Conservation (phyloP, 2,113 vertebrate genomes). For the Megaceryle torquata region DNA sequence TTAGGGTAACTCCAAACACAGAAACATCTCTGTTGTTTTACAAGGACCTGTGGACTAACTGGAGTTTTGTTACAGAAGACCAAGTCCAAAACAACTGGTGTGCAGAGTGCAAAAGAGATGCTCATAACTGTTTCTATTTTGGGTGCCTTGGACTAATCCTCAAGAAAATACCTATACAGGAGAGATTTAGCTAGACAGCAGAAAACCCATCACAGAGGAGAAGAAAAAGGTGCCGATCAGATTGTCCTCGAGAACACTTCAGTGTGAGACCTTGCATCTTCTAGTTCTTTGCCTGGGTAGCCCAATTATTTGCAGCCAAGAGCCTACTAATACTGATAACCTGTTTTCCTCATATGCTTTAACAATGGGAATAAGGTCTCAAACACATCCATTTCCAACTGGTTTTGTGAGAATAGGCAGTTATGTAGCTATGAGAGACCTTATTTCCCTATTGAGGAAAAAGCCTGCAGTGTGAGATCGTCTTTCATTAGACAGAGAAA, state of each 20-base stretch:
- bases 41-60: not conserved
- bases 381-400: not conserved
- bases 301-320: not conserved
- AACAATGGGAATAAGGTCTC: not conserved
- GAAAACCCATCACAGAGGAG: not conserved
- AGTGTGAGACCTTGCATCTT: not conserved
- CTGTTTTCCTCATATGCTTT: not conserved
- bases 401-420: not conserved
- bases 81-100: not conserved
- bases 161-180: not conserved
- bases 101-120: not conserved
- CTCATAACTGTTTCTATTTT: not conserved
- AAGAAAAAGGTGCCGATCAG: not conserved
- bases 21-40: not conserved
- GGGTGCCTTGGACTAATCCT: not conserved
- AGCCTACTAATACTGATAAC: not conserved
- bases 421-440: not conserved
- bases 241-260: not conserved
- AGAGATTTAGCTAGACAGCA: not conserved
- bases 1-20: not conserved
- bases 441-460: not conserved
- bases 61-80: not conserved
- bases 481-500: conserved; percentile 43
- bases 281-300: not conserved
- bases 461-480: not conserved